A percentile compares a stretch with the other conserved stretches of the same genome.
phyloP scores from a whole-genome alignment of 37 sponge, comb jelly and placozoan species.

The Theonella swinhoei region DNA sequence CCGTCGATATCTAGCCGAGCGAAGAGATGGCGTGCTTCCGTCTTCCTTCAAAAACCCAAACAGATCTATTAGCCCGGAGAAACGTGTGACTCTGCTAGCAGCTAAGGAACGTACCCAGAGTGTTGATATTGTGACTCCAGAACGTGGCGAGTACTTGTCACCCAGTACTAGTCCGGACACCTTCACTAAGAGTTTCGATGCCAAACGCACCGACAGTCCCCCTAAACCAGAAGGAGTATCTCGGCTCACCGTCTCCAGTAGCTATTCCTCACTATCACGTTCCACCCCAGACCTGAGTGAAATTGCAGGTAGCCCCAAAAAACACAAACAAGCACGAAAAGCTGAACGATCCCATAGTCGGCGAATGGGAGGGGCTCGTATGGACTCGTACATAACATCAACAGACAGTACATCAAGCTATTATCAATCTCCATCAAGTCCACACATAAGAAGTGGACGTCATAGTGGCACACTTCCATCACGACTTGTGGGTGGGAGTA shows the following conservation, averaged over 20 bases:
- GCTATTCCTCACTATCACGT: conserved; percentile 32
- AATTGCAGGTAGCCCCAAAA: not conserved
- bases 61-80: not conserved
- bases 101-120: not conserved
- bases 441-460: not conserved
- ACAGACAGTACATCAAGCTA: not conserved
- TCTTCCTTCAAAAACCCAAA: not conserved
- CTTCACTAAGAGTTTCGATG: conserved; percentile 11
- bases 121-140: not conserved
- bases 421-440: not conserved
- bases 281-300: conserved; percentile 59
- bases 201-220: not conserved
- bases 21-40: not conserved
- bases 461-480: not conserved
- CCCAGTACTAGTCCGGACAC: not conserved
- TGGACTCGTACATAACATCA: conserved; percentile 27
- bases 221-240: not conserved
- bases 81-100: not conserved
- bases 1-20: not conserved
- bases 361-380: not conserved
- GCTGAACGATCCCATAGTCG: conserved; percentile 44
- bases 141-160: not conserved
- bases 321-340: conserved; percentile 10
- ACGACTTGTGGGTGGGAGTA: not conserved
- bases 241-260: conserved; percentile 7